phyloP scores from a whole-genome alignment of 2,888 invertebrate species.

The Orgyia antiqua region DNA sequence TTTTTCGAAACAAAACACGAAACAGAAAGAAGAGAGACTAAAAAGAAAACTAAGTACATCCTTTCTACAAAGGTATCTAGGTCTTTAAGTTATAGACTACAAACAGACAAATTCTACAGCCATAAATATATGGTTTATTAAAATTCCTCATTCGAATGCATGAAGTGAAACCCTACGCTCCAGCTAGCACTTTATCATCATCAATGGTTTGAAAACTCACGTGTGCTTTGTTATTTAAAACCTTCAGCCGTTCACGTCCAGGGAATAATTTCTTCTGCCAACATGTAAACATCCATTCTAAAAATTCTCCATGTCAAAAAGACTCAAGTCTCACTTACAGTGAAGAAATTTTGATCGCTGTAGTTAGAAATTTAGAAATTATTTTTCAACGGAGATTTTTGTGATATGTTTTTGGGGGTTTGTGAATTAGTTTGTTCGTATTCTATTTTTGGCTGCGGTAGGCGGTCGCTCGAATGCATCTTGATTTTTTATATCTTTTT shows the following conservation, averaged over 20 bases:
- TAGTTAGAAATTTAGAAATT: fast-evolving
- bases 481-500: conserved; percentile 57
- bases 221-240: conserved; percentile 46
- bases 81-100: too few relatives aligned
- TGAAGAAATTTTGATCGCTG: conserved; percentile 13
- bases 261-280: conserved; percentile 58
- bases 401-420: conserved; percentile 6
- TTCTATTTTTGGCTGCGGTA: conserved; percentile 76
- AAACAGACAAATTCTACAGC: too few relatives aligned
- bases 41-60: too few relatives aligned
- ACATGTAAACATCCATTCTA: conserved; percentile 59
- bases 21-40: too few relatives aligned
- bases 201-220: conserved; percentile 29
- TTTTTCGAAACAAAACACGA: too few relatives aligned
- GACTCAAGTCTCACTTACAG: conserved; percentile 1
- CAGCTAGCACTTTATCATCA: conserved; percentile 22
- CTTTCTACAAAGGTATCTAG: too few relatives aligned
- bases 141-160: conserved; percentile 8
- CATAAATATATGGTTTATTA: conserved; percentile 4
- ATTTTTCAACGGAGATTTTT: conserved; percentile 8
- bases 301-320: conserved; percentile 11
- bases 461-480: conserved; percentile 69
- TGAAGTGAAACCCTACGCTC: conserved; percentile 15
- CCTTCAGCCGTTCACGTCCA: conserved; percentile 43
- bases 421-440: conserved; percentile 31